Evolutionary conservation across 2,888 invertebrate species (phyloP).

Genomic region (Perizoma affinitatum): DNA sequence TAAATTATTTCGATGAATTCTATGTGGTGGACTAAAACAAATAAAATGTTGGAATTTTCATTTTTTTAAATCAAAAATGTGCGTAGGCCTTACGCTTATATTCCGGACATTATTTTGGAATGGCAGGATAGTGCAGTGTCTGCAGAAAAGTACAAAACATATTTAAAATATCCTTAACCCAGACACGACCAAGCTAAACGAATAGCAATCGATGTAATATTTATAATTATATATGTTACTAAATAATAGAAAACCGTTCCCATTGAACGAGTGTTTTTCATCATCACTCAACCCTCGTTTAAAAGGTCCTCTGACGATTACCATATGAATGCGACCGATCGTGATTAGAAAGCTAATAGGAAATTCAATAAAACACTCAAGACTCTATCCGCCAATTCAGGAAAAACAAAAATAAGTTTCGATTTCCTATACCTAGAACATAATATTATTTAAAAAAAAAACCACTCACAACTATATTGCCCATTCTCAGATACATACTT

Average conservation of each 20-base stretch:
- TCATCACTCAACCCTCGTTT: slow-evolving; percentile 6
- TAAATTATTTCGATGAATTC: slow-evolving; percentile 4
- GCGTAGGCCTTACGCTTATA: too few relatives aligned
- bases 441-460: not conserved
- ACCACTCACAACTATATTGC: too few relatives aligned
- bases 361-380: slow-evolving; percentile 13
- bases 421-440: not conserved
- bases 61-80: too few relatives aligned
- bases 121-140: too few relatives aligned
- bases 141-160: too few relatives aligned
- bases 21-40: not conserved
- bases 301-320: slow-evolving; percentile 23
- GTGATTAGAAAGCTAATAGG: slow-evolving; percentile 20
- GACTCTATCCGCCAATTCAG: slow-evolving; percentile 3
- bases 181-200: too few relatives aligned
- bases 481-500: too few relatives aligned
- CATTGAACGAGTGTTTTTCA: slow-evolving; percentile 4
- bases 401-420: slow-evolving; percentile 1
- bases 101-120: too few relatives aligned
- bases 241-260: slow-evolving; percentile 11
- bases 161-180: too few relatives aligned
- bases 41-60: not conserved
- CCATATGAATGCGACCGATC: slow-evolving; percentile 27
- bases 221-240: not conserved
- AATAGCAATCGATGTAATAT: too few relatives aligned